Conservation (phyloP, 2,888 invertebrate genomes). For the Eristalinus sepulchralis region DNA sequence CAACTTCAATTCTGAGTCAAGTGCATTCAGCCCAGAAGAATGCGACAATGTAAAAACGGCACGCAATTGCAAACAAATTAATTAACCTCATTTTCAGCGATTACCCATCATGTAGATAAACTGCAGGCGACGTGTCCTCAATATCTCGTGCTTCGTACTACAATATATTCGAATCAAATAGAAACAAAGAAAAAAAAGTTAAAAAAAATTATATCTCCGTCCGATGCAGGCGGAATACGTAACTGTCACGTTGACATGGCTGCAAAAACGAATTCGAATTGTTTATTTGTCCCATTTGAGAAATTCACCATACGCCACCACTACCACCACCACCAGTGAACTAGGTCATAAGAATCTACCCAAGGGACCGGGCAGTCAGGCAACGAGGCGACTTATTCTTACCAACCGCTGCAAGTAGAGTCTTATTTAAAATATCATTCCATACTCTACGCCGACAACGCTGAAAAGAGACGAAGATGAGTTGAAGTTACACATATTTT, state of each 20-base stretch:
- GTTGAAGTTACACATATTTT: not conserved
- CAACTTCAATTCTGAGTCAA: slow-evolving; percentile 11
- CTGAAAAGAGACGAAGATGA: not conserved
- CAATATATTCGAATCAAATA: slow-evolving; percentile 10
- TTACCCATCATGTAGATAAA: slow-evolving; percentile 12
- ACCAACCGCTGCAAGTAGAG: slow-evolving; percentile 19
- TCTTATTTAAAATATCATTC: slow-evolving; percentile 16
- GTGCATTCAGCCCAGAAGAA: slow-evolving; percentile 9
- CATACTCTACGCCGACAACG: not conserved
- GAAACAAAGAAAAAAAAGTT: not conserved
- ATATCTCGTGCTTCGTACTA: slow-evolving; percentile 7
- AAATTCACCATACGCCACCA: not conserved
- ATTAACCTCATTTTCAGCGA: slow-evolving; percentile 62
- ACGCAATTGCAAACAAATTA: slow-evolving; percentile 46
- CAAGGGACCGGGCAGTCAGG: not conserved
- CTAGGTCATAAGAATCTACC: slow-evolving; percentile 58
- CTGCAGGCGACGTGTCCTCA: not conserved
- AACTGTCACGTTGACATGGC: slow-evolving; percentile 41
- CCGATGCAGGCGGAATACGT: slow-evolving; percentile 12
- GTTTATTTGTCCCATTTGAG: slow-evolving; percentile 6
- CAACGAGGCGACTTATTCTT: slow-evolving; percentile 27
- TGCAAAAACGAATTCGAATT: slow-evolving; percentile 25
- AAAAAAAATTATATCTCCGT: not conserved
- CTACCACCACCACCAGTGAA: slow-evolving; percentile 32
- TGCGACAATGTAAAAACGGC: slow-evolving; percentile 20